Base-by-base conservation (phyloP, 30 jellyfish, hydroid and myxozoan species). In the Euphysa ruthae region DNA sequence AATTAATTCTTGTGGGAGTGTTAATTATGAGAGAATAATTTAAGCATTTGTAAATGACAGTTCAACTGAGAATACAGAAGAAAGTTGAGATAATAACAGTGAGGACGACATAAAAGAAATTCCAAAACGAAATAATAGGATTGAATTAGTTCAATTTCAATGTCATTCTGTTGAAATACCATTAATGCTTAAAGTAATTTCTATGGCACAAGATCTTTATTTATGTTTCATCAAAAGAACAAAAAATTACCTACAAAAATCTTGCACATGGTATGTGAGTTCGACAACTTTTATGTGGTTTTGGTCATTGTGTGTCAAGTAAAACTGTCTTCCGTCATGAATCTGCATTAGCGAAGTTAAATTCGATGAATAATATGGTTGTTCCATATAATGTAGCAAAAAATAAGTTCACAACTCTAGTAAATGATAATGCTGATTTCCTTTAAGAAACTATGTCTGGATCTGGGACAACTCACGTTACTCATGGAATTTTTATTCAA, bases 241-340 rank as follows among this genome's bases (percentile, higher is more conserved):
- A 50, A n/a, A 75, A 22, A 27, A 75, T 61, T 35, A 75, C 89
- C 29, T 49, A 44, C 69, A 75, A 75, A 55, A 22, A 75, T 29
- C 20, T 75, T 69, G 89, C 84, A 20, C 64, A 61, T 16, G 63
- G 85, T 10, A 73, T 73, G 80, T 71, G 82, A 28, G 89, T 75
- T 7, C 83, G 73, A 8, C 89, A 75, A 44, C 66, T 75, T 28
- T 32, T 75, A 22, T 62, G 54, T 32, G 83, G 90, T 19, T 38
- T 75, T 29, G 90, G 90, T 29, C 90, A 75, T 31, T 75, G 83
- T 26, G 82, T 75, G 63, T 75, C 90, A 58, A 75, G 71, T 63
- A 61, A 73, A 75, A 62, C 90, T 13, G 82, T 73, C 58, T 56
- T 54, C 71, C 51, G 51, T 22, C 82, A 75, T 63, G 90, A 75